A percentile compares a stretch with the other conserved stretches of the same genome.
phyloP scores from a whole-genome alignment of 2,888 invertebrate species.

The Drosophila testacea region DNA sequence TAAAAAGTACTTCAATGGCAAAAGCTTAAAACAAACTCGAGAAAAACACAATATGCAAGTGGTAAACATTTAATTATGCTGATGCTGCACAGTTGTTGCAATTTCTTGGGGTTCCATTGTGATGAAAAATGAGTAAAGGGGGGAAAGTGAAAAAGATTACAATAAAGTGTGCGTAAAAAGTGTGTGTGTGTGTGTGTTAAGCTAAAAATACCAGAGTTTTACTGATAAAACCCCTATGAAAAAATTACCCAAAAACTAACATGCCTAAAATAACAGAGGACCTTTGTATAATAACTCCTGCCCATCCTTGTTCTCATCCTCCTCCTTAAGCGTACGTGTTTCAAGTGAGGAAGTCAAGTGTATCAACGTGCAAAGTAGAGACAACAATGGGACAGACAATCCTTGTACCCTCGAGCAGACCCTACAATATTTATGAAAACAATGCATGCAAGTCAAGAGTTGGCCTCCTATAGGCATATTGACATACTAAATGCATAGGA shows the following conservation, averaged over 20 bases:
- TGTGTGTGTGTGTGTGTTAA: constrained; percentile 17
- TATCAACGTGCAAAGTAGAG: constrained; percentile 56
- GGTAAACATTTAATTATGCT: constrained; percentile 14
- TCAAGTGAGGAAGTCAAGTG: constrained; percentile 51
- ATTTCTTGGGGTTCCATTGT: not conserved
- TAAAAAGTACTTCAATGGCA: not conserved
- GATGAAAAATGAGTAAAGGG: not conserved
- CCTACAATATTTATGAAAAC: constrained; percentile 63
- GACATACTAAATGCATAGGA: constrained; percentile 70
- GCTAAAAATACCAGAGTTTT: constrained; percentile 48
- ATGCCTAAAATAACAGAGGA: constrained; percentile 31
- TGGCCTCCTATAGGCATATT: constrained; percentile 60
- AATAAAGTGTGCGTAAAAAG: constrained; percentile 30
- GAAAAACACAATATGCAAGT: constrained; percentile 30
- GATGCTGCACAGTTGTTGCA: constrained; percentile 24
- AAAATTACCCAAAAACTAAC: constrained; percentile 25
- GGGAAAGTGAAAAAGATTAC: not conserved
- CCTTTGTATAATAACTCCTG: constrained; percentile 10
- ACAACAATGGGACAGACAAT: constrained; percentile 44
- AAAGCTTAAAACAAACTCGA: constrained; percentile 15
- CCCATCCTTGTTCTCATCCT: not conserved
- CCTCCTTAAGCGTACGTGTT: constrained; percentile 6
- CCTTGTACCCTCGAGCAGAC: constrained; percentile 5
- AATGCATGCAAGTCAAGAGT: constrained; percentile 70
- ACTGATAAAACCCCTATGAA: constrained; percentile 22